A percentile compares a stretch with the other conserved stretches of the same genome.
phyloP scores from a whole-genome alignment of 2,888 invertebrate genomes.

The Stegophylla sp. region DNA sequence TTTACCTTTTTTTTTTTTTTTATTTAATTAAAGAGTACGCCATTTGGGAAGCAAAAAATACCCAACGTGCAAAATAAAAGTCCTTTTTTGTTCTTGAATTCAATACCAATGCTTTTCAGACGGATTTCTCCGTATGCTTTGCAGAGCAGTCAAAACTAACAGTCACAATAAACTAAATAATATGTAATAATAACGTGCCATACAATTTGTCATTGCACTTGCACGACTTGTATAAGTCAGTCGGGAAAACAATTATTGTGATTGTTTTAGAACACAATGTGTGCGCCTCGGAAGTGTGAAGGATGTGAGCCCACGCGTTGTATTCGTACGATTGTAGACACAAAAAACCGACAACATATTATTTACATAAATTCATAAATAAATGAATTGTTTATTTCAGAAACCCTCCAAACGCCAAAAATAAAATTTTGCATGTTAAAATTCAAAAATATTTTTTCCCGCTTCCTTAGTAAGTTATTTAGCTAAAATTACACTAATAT shows the following conservation, averaged over 20 bases:
- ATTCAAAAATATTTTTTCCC: too few species aligned
- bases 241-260: constrained; percentile 8
- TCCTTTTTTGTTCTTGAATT: neutral
- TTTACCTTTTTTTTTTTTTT: too few species aligned
- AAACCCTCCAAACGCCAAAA: too few species aligned
- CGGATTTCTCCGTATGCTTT: constrained; percentile 21
- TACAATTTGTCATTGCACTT: constrained; percentile 24
- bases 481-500: too few species aligned
- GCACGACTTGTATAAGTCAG: neutral
- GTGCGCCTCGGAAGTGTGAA: too few species aligned
- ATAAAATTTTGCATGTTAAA: too few species aligned
- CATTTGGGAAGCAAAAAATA: too few species aligned
- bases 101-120: constrained; percentile 4
- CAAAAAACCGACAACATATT: neutral
- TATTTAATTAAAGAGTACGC: too few species aligned
- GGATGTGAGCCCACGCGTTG: neutral
- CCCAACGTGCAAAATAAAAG: too few species aligned
- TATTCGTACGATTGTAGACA: neutral
- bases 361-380: too few species aligned
- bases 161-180: neutral
- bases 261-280: constrained; percentile 1
- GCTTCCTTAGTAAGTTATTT: too few species aligned
- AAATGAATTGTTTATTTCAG: too few species aligned
- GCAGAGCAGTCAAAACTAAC: neutral
- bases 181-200: constrained; percentile 15